phyloP scores from a whole-genome alignment of 1,140 invertebrate species.

The Leptopilina boulardi region DNA sequence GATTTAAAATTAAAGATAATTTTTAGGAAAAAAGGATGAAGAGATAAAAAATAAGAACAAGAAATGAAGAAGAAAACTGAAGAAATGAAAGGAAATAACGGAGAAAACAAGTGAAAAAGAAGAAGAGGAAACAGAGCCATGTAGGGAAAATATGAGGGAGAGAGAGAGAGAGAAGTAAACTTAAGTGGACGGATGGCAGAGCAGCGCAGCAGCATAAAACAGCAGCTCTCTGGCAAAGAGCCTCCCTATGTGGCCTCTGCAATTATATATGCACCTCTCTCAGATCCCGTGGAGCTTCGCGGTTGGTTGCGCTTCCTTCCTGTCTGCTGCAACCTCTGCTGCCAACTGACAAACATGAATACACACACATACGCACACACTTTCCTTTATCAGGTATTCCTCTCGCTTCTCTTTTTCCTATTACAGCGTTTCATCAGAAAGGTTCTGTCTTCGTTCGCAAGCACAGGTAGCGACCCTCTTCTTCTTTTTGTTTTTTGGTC shows the following conservation, averaged over 20 bases:
- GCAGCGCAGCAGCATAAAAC: constrained; percentile 42
- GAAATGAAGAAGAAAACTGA: constrained; percentile 35
- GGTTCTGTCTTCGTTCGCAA: constrained; percentile 42
- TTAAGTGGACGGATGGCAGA: constrained; percentile 44
- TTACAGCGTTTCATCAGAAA: constrained; percentile 40
- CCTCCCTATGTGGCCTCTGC: constrained; percentile 62
- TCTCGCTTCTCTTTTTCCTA: constrained; percentile 25
- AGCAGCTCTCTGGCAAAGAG: constrained; percentile 42
- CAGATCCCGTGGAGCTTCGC: constrained; percentile 69
- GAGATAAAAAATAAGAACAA: neutral
- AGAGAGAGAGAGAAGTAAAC: constrained; percentile 40
- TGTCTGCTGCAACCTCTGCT: constrained; percentile 64
- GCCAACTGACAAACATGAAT: constrained; percentile 46
- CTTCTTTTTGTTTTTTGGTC: neutral
- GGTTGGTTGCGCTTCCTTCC: constrained; percentile 76
- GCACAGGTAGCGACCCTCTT: constrained; percentile 30
- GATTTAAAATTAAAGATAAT: neutral
- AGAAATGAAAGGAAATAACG: constrained; percentile 40
- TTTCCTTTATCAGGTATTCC: constrained; percentile 34
- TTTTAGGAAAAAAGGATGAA: neutral
- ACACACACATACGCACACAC: constrained; percentile 41
- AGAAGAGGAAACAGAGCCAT: neutral
- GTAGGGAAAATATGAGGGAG: neutral
- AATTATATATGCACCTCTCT: constrained; percentile 71
- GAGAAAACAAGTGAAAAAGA: neutral